These are phyloP conservation scores for Steinernema feltiae DNA, from an alignment of 1,140 invertebrate genomes.

Conservation along the genomic window DNA sequence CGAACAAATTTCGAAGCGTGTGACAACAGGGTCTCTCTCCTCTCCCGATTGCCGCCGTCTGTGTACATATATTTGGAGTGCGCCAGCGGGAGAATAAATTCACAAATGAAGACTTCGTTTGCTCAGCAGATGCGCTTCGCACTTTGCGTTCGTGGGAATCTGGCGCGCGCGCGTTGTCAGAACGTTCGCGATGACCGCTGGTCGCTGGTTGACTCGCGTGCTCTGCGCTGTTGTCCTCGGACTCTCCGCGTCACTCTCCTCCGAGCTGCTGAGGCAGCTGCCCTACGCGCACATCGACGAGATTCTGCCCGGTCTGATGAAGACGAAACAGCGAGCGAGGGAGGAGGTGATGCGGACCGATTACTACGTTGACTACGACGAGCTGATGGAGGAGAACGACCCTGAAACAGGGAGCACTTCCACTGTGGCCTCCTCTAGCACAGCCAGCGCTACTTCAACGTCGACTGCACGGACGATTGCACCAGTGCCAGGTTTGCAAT, in stretches of 20 bases:
- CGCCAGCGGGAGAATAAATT: not conserved
- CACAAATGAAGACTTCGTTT: not conserved
- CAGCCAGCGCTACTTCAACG: too few species aligned
- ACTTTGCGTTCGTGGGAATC: not conserved
- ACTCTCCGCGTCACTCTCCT: too few species aligned
- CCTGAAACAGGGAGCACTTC: not conserved
- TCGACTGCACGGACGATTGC: too few species aligned
- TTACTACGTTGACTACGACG: not conserved
- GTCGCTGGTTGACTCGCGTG: not conserved
- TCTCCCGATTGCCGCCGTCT: not conserved
- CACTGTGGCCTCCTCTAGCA: too few species aligned
- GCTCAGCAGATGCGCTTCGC: not conserved
- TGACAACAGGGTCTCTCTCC: constrained; percentile 11
- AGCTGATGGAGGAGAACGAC: not conserved
- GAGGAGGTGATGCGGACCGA: not conserved
- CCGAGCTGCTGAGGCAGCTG: too few species aligned
- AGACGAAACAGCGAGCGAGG: not conserved
- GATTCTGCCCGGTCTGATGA: not conserved
- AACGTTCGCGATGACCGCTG: not conserved
- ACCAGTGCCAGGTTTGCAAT: too few species aligned
- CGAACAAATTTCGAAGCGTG: constrained; percentile 11
- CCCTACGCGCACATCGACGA: too few species aligned
- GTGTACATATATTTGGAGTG: constrained; percentile 11
- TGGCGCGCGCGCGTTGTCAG: too few species aligned
- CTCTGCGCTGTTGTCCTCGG: too few species aligned